Evolutionary conservation across 2,888 invertebrate genomes (phyloP).

Genomic region (Eilema sororculum): DNA sequence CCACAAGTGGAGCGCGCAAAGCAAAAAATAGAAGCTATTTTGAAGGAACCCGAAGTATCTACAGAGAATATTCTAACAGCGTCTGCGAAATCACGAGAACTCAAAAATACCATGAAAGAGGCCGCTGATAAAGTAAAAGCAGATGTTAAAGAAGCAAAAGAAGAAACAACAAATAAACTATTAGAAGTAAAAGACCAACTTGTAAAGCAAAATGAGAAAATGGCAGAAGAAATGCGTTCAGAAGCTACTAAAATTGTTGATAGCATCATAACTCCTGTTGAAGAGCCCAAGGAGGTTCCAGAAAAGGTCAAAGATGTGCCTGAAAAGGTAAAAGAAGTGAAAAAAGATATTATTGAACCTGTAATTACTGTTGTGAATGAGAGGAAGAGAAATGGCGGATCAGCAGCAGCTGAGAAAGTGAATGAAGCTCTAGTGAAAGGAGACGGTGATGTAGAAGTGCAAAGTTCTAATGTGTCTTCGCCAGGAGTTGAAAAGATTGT

Average conservation of each 20-base stretch:
- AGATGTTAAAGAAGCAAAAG: conserved; percentile 65
- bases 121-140: conserved; percentile 61
- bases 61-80: conserved; percentile 76
- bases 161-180: conserved; percentile 63
- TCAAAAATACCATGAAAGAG: conserved; percentile 64
- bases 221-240: conserved; percentile 69
- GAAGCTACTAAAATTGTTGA: conserved; percentile 80
- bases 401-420: conserved; percentile 67
- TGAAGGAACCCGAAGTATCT: conserved; percentile 83
- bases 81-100: conserved; percentile 63
- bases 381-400: conserved; percentile 66
- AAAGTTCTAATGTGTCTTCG: conserved; percentile 86
- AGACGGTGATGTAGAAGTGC: conserved; percentile 88
- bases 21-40: conserved; percentile 81
- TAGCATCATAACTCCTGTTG: conserved; percentile 82
- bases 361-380: conserved; percentile 80
- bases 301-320: conserved; percentile 54
- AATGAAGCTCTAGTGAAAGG: conserved; percentile 84
- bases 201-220: conserved; percentile 67
- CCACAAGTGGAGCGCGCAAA: conserved; percentile 82
- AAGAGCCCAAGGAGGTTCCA: conserved; percentile 68
- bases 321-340: conserved; percentile 47
- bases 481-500: conserved; percentile 67
- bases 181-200: conserved; percentile 67
- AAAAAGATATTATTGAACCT: conserved; percentile 73